phyloP scores from a whole-genome alignment of 1,140 invertebrate species.

The Magallana angulata region DNA sequence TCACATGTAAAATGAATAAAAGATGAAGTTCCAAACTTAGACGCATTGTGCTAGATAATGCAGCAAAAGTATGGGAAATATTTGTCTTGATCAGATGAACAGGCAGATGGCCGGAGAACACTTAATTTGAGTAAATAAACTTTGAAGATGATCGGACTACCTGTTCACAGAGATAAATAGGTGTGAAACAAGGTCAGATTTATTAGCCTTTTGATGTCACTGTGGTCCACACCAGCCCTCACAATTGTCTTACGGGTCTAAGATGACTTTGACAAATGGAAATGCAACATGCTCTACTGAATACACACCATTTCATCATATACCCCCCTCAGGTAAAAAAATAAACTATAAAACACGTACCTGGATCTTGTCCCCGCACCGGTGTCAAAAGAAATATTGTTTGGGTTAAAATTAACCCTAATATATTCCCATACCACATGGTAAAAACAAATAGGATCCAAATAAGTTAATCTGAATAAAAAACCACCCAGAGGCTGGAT shows the following conservation, averaged over 20 bases:
- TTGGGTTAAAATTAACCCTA: constrained; percentile 30
- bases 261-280: constrained; percentile 22
- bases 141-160: constrained; percentile 28
- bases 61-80: constrained; percentile 6
- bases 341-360: constrained; percentile 17
- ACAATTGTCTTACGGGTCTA: constrained; percentile 1
- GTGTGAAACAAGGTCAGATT: constrained; percentile 27
- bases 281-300: constrained; percentile 3
- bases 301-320: constrained; percentile 16
- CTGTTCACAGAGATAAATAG: constrained; percentile 13
- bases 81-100: constrained; percentile 1
- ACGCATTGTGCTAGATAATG: constrained; percentile 16
- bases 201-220: neutral
- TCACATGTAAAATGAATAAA: neutral
- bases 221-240: neutral
- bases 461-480: neutral
- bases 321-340: constrained; percentile 4
- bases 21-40: constrained; percentile 5
- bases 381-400: neutral
- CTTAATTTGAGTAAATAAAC: constrained; percentile 13
- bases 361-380: constrained; percentile 27
- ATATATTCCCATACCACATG: constrained; percentile 29
- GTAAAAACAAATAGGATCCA: neutral
- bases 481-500: constrained; percentile 12
- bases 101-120: constrained; percentile 17